These are phyloP conservation scores for Galendromus occidentalis DNA, from an alignment of 1,140 invertebrate species.

Conservation along the genomic window DNA sequence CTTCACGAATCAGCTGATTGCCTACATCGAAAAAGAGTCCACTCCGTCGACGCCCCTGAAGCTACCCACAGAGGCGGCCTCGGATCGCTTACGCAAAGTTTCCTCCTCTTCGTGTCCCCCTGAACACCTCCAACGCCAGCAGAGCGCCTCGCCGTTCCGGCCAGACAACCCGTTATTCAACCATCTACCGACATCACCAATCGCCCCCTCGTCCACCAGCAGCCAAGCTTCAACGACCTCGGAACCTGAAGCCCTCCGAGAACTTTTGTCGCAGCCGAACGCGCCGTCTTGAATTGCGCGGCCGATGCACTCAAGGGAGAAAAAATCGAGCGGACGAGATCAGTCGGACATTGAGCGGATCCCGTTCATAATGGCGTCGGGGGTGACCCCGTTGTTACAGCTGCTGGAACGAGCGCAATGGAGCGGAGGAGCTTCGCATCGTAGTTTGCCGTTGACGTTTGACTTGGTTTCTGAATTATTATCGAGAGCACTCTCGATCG, in stretches of 20 bases:
- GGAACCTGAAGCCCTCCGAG: not conserved
- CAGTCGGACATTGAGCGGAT: no score
- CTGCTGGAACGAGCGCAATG: no score
- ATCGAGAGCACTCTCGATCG: no score
- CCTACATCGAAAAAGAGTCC: not conserved
- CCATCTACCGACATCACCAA: not conserved
- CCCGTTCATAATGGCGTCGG: no score
- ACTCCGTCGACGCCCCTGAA: not conserved
- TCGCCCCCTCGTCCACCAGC: not conserved
- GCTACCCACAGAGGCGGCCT: not conserved
- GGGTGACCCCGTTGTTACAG: no score
- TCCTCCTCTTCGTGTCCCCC: not conserved
- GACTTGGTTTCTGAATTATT: no score
- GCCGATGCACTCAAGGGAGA: no score
- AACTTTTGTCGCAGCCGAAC: not conserved
- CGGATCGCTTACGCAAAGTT: not conserved
- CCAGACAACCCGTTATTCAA: not conserved
- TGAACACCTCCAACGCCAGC: not conserved
- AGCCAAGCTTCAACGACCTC: not conserved
- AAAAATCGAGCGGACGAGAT: no score
- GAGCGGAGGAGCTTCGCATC: no score
- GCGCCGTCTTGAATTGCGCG: no score
- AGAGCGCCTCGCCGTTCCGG: not conserved
- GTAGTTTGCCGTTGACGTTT: no score
- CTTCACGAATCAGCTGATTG: conserved; percentile 2